Evolutionary conservation across 2,113 vertebrate species (phyloP), one percentile per base, ranked within the genome.

Genomic region (Galeopterus variegatus): DNA sequence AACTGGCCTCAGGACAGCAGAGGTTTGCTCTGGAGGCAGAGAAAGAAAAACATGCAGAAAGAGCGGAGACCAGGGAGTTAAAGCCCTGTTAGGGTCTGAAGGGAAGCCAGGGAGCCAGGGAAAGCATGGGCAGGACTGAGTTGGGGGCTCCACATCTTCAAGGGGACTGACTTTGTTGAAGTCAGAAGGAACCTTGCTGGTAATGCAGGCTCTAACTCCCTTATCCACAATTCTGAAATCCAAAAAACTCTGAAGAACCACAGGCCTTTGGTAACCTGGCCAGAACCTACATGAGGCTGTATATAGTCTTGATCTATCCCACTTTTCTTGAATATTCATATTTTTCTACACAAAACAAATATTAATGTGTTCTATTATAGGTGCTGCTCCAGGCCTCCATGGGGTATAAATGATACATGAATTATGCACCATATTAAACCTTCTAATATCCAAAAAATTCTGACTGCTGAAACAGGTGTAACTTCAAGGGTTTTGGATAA

Each of bases 381-480:
- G 24, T 31, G 28, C 28, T 85, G 15, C 9, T 89, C 45, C 41
- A 87, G n/a, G n/a, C 13, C 31, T 33, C 75, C 45, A 2, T 1
- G 48, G 3, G 9, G 33, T 79, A 33, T 92, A 86, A 73, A 72
- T 60, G 36, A 52, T 26, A 79, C 5, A 45, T 9, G 23, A 7
- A 62, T 50, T 50, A 23, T 28, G 31, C 24, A 41, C 11, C 60
- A 8, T 54, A 48, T 21, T 86, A 65, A 60, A 52, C 18, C 52
- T 24, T 92, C 65, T 36, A 62, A 72, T 64, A 82, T 67, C 58
- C 54, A 19, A 14, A 21, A 69, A 60, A 36, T 58, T 91, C 13
- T 13, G 69, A 81, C 79, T 95, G 89, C 26, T 79, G 89, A 94
- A 36, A 93, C 9, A 45, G 73, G 75, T 64, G n/a, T 54, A 31